A percentile compares a stretch with the other conserved stretches of the same genome.
Conservation (phyloP, 1,140 invertebrate species). For the Cyclina sinensis region DNA sequence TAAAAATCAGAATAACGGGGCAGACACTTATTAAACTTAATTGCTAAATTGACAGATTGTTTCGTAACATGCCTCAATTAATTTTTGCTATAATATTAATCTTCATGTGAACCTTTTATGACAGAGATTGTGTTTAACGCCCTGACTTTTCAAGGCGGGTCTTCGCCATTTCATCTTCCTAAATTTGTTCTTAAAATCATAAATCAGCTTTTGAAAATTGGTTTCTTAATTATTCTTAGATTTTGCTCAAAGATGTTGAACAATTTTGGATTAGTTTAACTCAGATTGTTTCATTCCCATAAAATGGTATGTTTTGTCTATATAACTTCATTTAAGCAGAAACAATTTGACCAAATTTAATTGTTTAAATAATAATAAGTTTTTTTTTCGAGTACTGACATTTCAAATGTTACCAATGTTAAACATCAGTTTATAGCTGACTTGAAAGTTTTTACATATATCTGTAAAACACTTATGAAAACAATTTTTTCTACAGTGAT, state of each 20-base stretch:
- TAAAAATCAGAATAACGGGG: background rate
- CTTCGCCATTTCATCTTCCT: background rate
- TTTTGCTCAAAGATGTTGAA: no score
- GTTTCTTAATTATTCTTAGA: no score
- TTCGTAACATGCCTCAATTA: constrained; percentile 10
- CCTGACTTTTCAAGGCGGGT: background rate
- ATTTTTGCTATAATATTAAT: constrained; percentile 19
- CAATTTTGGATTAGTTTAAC: no score
- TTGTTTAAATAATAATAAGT: background rate
- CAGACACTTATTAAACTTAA: constrained; percentile 3
- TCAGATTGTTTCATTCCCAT: background rate
- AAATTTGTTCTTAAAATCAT: no score
- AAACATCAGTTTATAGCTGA: background rate
- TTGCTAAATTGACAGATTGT: constrained; percentile 13
- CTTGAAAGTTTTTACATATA: no score
- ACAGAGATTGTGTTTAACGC: constrained; percentile 32
- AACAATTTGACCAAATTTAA: background rate
- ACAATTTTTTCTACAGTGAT: no score
- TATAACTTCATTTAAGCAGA: background rate
- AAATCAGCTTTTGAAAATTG: no score
- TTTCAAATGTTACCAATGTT: background rate
- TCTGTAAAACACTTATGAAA: no score
- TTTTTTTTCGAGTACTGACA: background rate
- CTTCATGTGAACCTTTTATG: background rate
- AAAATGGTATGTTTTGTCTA: background rate